Conservation (phyloP, 2,888 invertebrate species). For the Pristionchus exspectatus region DNA sequence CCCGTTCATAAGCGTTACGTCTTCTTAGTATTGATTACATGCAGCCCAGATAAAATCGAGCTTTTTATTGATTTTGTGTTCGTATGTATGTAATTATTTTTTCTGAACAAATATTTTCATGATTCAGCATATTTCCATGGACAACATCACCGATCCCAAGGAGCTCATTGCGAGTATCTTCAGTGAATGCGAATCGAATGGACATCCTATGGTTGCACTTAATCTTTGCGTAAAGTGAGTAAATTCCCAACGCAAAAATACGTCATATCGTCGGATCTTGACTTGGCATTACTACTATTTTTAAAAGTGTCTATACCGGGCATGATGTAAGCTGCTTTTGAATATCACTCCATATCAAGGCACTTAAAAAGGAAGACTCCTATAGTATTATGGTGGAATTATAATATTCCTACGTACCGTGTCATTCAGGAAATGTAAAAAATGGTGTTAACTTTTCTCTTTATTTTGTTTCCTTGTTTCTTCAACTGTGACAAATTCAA, state of each 20-base stretch:
- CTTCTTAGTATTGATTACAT: background rate
- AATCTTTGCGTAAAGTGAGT: constrained; percentile 17
- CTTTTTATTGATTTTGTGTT: background rate
- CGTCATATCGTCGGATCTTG: background rate
- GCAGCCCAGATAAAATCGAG: background rate
- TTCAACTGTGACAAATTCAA: background rate
- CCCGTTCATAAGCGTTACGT: background rate
- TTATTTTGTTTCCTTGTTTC: too few species aligned
- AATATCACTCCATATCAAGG: too few species aligned
- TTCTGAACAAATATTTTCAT: background rate
- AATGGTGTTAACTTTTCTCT: too few species aligned
- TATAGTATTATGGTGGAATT: too few species aligned
- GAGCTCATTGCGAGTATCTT: background rate
- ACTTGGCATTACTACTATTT: too few species aligned
- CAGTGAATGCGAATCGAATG: background rate
- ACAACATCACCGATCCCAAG: background rate
- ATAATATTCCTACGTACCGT: too few species aligned
- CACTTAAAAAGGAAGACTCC: too few species aligned
- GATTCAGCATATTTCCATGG: background rate
- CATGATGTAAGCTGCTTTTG: too few species aligned
- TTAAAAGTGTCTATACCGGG: too few species aligned
- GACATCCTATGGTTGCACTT: background rate
- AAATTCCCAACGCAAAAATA: background rate
- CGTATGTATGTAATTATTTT: background rate
- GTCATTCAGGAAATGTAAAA: too few species aligned